Evolutionary conservation across 2,888 invertebrate genomes (phyloP), one percentile per base, ranked within the genome.

Genomic region (Trissonchulus latispiculum): DNA sequence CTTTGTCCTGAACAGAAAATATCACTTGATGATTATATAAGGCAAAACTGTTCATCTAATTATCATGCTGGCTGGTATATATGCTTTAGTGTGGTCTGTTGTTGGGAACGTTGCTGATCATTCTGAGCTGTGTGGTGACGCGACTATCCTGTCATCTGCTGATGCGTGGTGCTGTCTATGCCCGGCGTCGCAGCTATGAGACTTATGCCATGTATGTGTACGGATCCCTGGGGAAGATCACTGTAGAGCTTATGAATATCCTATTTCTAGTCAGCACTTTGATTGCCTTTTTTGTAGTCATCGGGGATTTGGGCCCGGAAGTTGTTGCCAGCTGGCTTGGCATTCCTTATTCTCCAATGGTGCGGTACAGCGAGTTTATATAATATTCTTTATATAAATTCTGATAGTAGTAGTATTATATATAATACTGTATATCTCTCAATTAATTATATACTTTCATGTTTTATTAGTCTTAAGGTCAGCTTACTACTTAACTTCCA

Each of bases 251-350:
- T 15, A 91, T 85, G 83, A 92, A 95, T 77, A 93, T 96, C 79
- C 93, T 95, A 0, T 93, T 95, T 81, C 87, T 96, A 70, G 87
- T 96, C 84, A 96, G 96, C 15, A 94, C 95, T 0, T 92, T 94
- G 79, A 91, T 97, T 72, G 95, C 96, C 1, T 96, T 93, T 84
- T 93, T 94, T 84, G 95, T 97, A 29, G 93, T 97, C n/a, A 92
- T 97, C 77, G 97, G 97, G 0, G 97, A 97, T 83, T 86, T 97
- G 67, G 95, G 94, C 48, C 48, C 48, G 8, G 48, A 48, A 48
- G 48, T 48, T 15, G 48, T 23, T 23, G 48, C 48, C 23, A 48
- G 23, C 8, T 48, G 48, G 48, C 48, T 48, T 48, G 48, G 48
- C 8, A 23, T 48, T 48, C 8, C 8, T 23, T 48, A 48, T 48